These are phyloP conservation scores for Acridotheres tristis DNA, from an alignment of 2,797 vertebrate species.

Conservation along the genomic window DNA sequence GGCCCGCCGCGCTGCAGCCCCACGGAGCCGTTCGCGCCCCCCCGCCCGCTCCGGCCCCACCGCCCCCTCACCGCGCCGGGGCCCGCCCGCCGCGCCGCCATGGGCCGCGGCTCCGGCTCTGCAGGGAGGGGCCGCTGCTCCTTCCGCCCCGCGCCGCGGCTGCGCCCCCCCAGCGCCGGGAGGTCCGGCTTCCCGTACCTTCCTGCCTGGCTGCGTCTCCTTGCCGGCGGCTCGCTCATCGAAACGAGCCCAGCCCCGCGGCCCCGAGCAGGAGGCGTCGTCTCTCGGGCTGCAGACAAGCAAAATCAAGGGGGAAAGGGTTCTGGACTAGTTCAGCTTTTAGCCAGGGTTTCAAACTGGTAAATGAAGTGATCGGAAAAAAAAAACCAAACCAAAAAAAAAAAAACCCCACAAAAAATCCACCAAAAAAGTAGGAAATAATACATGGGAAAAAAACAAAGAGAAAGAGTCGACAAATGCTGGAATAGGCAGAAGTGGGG, in stretches of 20 bases:
- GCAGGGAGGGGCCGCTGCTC: neutral
- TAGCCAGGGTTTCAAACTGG: neutral
- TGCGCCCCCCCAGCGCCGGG: neutral
- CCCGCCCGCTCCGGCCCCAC: neutral
- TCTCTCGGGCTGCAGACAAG: neutral
- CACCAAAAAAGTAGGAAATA: neutral
- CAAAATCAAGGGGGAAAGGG: neutral
- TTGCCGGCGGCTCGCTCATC: rapidly evolving
- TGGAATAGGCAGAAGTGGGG: neutral
- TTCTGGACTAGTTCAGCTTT: too few species aligned
- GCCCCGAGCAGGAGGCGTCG: rapidly evolving
- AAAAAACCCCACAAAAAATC: neutral
- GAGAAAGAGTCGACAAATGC: neutral
- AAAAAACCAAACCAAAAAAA: neutral
- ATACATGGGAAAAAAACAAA: neutral
- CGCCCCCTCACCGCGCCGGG: neutral
- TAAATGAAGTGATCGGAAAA: neutral
- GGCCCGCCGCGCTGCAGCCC: neutral
- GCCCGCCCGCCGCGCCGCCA: neutral
- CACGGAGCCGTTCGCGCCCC: rapidly evolving
- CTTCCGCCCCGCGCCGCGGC: neutral
- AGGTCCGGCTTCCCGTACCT: rapidly evolving
- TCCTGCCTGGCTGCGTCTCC: rapidly evolving
- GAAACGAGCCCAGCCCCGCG: rapidly evolving
- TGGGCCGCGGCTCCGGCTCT: neutral